Evolutionary conservation across 1,140 invertebrate species (phyloP).

Genomic region (Leucophenga varia): DNA sequence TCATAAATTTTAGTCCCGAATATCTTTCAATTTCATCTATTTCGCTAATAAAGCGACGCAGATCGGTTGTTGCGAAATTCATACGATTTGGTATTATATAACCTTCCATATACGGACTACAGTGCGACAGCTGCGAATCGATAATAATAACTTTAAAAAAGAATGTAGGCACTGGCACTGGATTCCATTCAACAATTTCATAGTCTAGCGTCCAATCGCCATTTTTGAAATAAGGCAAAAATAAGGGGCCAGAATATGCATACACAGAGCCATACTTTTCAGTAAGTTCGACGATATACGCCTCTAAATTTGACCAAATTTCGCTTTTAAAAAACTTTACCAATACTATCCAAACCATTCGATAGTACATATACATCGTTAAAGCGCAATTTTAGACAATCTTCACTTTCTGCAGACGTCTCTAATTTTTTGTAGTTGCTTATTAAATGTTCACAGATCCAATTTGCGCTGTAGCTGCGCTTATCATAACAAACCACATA

Average conservation of each 20-base stretch:
- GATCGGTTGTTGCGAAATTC: background rate
- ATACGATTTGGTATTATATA: slow-evolving; percentile 31
- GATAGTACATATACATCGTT: slow-evolving; percentile 37
- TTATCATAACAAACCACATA: slow-evolving; percentile 37
- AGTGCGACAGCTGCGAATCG: slow-evolving; percentile 5
- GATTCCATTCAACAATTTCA: slow-evolving; percentile 18
- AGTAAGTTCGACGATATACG: slow-evolving; percentile 14
- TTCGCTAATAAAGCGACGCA: slow-evolving; percentile 14
- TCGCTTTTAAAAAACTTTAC: slow-evolving; percentile 25
- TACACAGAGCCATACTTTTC: slow-evolving; percentile 29
- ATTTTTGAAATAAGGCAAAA: slow-evolving; percentile 9
- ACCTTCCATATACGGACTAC: slow-evolving; percentile 22
- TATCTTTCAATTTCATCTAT: slow-evolving; percentile 27
- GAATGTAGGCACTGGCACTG: slow-evolving; percentile 27
- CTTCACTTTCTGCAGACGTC: slow-evolving; percentile 5
- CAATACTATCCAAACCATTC: slow-evolving; percentile 16
- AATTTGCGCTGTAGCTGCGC: slow-evolving; percentile 19
- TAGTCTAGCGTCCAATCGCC: slow-evolving; percentile 26
- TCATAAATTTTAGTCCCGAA: slow-evolving; percentile 29
- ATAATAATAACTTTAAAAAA: slow-evolving; percentile 36
- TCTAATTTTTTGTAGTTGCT: slow-evolving; percentile 18
- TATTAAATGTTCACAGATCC: slow-evolving; percentile 37
- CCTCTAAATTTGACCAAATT: slow-evolving; percentile 29
- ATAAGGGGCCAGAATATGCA: slow-evolving; percentile 33
- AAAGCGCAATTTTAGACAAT: slow-evolving; percentile 24